Percentiles rank a stretch among this genome's conserved stretches.
phyloP scores from a whole-genome alignment of 2,113 vertebrate genomes.

The Ptilonorhynchus violaceus region DNA sequence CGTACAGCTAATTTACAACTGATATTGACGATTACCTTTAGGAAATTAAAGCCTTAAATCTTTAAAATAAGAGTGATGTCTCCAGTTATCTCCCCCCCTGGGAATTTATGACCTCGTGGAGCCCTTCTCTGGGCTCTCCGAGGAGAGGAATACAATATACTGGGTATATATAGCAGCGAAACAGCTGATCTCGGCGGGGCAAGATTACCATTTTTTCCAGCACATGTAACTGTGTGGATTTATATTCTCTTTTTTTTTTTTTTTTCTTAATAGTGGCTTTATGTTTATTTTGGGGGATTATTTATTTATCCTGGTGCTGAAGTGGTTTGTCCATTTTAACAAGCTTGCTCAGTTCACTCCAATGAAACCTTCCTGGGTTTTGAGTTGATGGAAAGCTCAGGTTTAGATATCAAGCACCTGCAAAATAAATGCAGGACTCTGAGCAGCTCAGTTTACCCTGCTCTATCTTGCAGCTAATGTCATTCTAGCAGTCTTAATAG shows the following conservation, averaged over 20 bases:
- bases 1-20: background rate
- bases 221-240: slow-evolving; percentile 34
- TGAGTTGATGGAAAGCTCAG: background rate
- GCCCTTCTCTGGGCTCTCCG: background rate
- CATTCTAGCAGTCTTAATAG: background rate
- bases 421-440: background rate
- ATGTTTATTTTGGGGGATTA: background rate
- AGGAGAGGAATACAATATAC: slow-evolving; percentile 35
- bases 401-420: background rate
- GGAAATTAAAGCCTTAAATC: background rate
- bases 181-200: slow-evolving; percentile 56
- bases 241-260: background rate
- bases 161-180: slow-evolving; percentile 48
- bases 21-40: background rate
- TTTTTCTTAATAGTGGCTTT: background rate
- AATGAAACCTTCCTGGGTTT: background rate
- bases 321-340: background rate
- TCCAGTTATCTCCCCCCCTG: background rate
- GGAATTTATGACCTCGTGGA: slow-evolving; percentile 51
- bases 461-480: background rate
- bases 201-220: slow-evolving; percentile 65
- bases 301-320: background rate
- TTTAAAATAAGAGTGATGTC: background rate
- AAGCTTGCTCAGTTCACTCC: background rate
- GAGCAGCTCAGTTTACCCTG: background rate